Evolutionary conservation across 2,797 vertebrate species (phyloP), one percentile per base, ranked within the genome.

Genomic region (Bucorvus abyssinicus): DNA sequence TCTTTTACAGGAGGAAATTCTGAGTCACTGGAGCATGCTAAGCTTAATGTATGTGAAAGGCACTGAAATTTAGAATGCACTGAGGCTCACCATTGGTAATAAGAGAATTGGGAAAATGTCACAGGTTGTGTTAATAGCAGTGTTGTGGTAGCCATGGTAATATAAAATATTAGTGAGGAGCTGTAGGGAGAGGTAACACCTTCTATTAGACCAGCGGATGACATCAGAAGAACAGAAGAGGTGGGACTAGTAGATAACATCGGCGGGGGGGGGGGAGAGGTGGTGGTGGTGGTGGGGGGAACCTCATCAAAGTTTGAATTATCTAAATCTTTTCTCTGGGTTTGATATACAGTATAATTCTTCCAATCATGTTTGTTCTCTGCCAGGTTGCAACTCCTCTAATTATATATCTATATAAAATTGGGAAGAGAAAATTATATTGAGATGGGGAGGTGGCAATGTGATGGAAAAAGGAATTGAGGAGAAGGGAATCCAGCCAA

Each of bases 91-190:
- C 83, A 74, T 80, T 87, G 87, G 71, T 84, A 94, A 91, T 93
- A 91, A 60, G 80, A 93, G 91, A 97, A 96, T 69, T 95, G 91
- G 94, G 91, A 78, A 94, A 96, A 96, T 94, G 94, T 96, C 94
- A 95, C 57, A 38, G 78, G 63, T 94, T 90, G 88, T 87, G 94
- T 92, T 97, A 95, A 96, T 89, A 95, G 90, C 90, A 89, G 52
- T 87, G 90, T 93, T 95, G 93, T 95, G 83, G 96, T 97, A 96
- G 90, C 81, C 94, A 96, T 97, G 96, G 94, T 92, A 95, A 96
- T 97, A 12, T 44, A 79, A 95, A 91, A 79, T 90, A 90, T 64
- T 79, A 86, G 80, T 56, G 77, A 88, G 89, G 36, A 90, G 77
- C 76, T 89, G 50, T 55, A 63, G 67, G 70, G 67, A 95, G 84